A percentile compares a stretch with the other conserved stretches of the same genome.
phyloP scores from a whole-genome alignment of 2,113 vertebrate genomes.

The Eurypyga helias region DNA sequence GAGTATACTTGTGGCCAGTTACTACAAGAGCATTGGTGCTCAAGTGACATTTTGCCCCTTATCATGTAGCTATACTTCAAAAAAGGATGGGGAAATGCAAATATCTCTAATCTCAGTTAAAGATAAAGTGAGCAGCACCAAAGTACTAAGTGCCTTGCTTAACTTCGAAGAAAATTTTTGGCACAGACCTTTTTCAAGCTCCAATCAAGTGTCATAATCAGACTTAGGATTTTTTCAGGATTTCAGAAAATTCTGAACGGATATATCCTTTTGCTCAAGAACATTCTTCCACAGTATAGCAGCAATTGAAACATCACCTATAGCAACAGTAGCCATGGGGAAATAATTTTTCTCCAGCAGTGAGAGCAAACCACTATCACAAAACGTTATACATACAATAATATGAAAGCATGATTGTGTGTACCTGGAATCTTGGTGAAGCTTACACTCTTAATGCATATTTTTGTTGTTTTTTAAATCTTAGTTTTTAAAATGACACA shows the following conservation, averaged over 20 bases:
- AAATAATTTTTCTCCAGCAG: constrained; percentile 16
- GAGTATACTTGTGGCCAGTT: not conserved
- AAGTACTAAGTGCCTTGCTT: not conserved
- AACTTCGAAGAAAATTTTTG: not conserved
- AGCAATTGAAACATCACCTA: constrained; percentile 26
- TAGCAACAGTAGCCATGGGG: constrained; percentile 63
- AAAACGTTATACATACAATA: not conserved
- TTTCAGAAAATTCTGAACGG: constrained; percentile 13
- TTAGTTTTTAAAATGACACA: not conserved
- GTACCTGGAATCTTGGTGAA: not conserved
- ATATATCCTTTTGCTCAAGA: not conserved
- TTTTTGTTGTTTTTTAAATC: not conserved
- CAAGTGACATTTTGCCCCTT: not conserved
- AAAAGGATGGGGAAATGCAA: not conserved
- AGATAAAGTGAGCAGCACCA: not conserved
- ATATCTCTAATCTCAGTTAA: not conserved
- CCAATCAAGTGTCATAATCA: not conserved
- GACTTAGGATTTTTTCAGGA: not conserved
- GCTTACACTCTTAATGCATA: not conserved
- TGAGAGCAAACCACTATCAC: not conserved
- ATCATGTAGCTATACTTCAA: not conserved
- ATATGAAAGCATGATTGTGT: not conserved
- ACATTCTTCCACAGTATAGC: not conserved
- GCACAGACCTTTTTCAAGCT: not conserved
- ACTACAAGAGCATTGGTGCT: not conserved